phyloP scores from a whole-genome alignment of 1,140 invertebrate species.

The Formica exsecta region DNA sequence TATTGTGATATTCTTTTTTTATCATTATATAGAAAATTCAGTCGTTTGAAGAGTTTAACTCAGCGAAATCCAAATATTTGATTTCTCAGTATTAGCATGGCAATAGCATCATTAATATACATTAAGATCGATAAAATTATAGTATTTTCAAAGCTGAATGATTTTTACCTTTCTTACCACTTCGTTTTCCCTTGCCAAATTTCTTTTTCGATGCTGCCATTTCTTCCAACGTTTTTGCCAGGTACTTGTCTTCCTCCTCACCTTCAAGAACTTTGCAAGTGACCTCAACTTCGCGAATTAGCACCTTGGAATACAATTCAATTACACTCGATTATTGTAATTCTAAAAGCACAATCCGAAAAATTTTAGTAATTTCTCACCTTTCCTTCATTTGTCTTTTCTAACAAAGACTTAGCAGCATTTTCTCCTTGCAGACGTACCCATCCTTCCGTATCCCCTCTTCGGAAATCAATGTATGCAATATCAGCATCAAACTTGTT shows the following conservation, averaged over 20 bases:
- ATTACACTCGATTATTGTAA: background rate
- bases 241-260: conserved; percentile 90
- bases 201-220: conserved; percentile 87
- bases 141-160: conserved; percentile 48
- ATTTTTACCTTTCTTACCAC: conserved; percentile 77
- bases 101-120: conserved; percentile 82
- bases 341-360: background rate
- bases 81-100: conserved; percentile 87
- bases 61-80: conserved; percentile 82
- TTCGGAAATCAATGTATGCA: conserved; percentile 92
- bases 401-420: conserved; percentile 89
- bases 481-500: conserved; percentile 88
- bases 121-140: conserved; percentile 24
- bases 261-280: conserved; percentile 88
- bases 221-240: conserved; percentile 89
- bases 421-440: conserved; percentile 91
- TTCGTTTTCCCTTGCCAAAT: conserved; percentile 81
- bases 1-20: background rate
- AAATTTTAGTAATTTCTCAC: conserved; percentile 70
- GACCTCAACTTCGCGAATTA: conserved; percentile 81
- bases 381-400: conserved; percentile 89
- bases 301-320: conserved; percentile 34
- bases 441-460: conserved; percentile 91
- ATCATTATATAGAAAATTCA: conserved; percentile 61
- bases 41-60: conserved; percentile 81